These are phyloP conservation scores for Danionella cerebrum DNA, from an alignment of 2,113 vertebrate genomes.

Conservation along the genomic window DNA sequence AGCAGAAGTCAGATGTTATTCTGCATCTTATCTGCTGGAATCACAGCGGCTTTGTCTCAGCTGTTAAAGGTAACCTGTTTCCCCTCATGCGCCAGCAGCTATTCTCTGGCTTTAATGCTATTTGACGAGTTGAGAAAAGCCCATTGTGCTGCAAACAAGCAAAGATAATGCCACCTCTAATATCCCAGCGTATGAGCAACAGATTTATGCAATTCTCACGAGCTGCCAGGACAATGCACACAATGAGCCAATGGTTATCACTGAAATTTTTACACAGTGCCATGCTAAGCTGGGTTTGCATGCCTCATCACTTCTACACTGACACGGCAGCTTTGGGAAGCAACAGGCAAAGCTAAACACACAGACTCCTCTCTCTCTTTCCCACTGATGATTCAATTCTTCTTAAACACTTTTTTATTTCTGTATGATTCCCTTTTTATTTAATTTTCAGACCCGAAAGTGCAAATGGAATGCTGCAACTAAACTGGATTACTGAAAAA, in stretches of 20 bases:
- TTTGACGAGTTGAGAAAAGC: not conserved
- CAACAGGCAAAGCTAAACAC: not conserved
- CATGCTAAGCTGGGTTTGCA: not conserved
- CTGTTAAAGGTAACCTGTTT: slow-evolving; percentile 19
- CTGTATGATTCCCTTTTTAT: no score
- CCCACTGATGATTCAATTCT: no score
- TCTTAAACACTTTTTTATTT: no score
- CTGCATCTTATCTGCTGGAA: not conserved
- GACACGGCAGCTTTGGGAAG: not conserved
- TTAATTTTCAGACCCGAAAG: no score
- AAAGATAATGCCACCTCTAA: slow-evolving; percentile 6
- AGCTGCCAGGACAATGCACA: not conserved
- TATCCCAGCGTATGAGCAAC: not conserved
- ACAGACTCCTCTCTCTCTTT: no score
- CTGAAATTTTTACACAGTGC: not conserved
- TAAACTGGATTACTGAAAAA: no score
- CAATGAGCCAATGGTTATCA: slow-evolving; percentile 8
- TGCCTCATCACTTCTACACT: not conserved
- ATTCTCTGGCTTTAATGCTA: slow-evolving; percentile 1
- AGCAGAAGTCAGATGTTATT: slow-evolving; percentile 18
- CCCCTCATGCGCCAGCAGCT: not conserved
- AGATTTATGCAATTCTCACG: slow-evolving; percentile 8
- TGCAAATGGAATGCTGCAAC: no score
- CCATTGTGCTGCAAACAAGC: slow-evolving; percentile 18
- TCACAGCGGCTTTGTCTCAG: slow-evolving; percentile 6